Evolutionary conservation across 2,113 vertebrate genomes (phyloP).

Genomic region (Callipepla californica): DNA sequence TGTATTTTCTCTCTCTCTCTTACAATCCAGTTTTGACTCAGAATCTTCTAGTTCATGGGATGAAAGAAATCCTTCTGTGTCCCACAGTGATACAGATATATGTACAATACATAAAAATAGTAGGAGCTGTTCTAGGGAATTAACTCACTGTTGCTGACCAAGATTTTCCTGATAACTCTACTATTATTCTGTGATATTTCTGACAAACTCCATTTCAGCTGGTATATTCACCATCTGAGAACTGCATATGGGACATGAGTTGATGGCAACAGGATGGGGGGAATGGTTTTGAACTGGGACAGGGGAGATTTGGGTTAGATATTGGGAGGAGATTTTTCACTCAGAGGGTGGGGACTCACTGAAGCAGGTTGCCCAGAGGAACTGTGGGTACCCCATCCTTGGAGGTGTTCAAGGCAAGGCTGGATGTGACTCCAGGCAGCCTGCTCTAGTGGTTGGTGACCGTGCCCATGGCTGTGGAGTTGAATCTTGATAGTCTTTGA

Average conservation of each 20-base stretch:
- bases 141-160: neutral
- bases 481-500: too few relatives aligned
- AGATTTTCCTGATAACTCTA: neutral
- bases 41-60: neutral
- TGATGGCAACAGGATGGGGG: too few relatives aligned
- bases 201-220: neutral
- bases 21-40: neutral
- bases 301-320: too few relatives aligned
- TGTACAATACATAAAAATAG: neutral
- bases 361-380: too few relatives aligned
- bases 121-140: neutral
- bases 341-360: too few relatives aligned
- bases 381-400: too few relatives aligned
- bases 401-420: too few relatives aligned
- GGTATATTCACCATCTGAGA: neutral
- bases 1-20: neutral
- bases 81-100: neutral
- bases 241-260: neutral
- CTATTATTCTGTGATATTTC: neutral
- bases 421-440: too few relatives aligned
- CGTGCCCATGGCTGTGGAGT: too few relatives aligned
- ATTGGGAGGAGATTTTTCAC: too few relatives aligned
- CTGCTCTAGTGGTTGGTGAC: too few relatives aligned
- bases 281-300: too few relatives aligned
- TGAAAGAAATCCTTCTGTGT: neutral